Percentiles rank a stretch among this genome's conserved stretches.
phyloP scores from a whole-genome alignment of 1,140 invertebrate genomes.

The Propsilocerus akamusi region DNA sequence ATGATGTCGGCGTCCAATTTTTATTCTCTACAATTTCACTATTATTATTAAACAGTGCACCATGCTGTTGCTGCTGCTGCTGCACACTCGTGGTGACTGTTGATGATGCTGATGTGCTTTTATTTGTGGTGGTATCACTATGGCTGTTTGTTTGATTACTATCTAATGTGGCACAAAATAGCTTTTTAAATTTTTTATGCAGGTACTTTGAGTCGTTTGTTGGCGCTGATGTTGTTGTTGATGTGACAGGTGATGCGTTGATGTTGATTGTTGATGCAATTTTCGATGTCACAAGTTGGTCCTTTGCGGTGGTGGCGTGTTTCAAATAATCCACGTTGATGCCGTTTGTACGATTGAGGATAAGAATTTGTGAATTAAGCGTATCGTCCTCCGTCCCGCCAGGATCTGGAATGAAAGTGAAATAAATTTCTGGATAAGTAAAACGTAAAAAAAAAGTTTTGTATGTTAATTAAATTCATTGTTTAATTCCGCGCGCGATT shows the following conservation, averaged over 20 bases:
- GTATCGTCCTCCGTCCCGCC: background rate
- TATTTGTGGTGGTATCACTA: slow-evolving; percentile 6
- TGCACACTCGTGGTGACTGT: slow-evolving; percentile 27
- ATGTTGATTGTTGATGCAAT: background rate
- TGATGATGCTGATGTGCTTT: slow-evolving; percentile 27
- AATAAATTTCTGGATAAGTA: no score
- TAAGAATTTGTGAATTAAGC: background rate
- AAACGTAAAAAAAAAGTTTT: no score
- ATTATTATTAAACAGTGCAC: slow-evolving; percentile 13
- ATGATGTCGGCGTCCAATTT: slow-evolving; percentile 3
- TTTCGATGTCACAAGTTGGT: background rate
- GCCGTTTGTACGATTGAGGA: background rate
- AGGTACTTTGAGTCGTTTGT: slow-evolving; percentile 59
- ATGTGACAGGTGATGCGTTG: background rate
- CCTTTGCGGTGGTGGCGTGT: background rate
- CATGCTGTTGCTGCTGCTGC: slow-evolving; percentile 30
- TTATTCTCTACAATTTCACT: slow-evolving; percentile 7
- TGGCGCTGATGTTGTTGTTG: slow-evolving; percentile 25
- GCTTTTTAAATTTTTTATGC: slow-evolving; percentile 82
- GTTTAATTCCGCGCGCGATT: no score
- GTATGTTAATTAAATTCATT: no score
- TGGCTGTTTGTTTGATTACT: slow-evolving; percentile 7
- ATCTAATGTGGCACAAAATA: slow-evolving; percentile 40
- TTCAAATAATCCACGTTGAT: background rate
- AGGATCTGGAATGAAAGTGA: no score